Base-by-base conservation (phyloP, 2,797 vertebrate genomes). In the Leuciscus waleckii region DNA sequence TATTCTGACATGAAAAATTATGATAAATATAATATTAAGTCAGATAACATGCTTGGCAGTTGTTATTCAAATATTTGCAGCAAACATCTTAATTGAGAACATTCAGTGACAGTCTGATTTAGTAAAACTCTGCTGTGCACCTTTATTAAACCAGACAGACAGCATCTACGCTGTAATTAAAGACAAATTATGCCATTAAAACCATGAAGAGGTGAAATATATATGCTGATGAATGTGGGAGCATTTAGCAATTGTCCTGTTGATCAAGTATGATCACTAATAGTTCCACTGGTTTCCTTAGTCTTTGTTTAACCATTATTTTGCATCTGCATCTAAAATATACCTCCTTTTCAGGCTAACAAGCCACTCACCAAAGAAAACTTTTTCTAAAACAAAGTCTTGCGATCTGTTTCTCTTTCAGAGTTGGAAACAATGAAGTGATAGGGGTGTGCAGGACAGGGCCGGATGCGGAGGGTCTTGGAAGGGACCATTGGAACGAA, bases 351-450 rank as follows among this genome's bases (percentile, higher is more conserved):
- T 11, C 5, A 75, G 32, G 29, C 11, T 56, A 7, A 10, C 6
- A 26, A n/a, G 23, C 17, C 2, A 16, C 49, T 54, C 16, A 5
- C 29, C 5, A 56, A 7, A 37, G 32, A 35, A 39, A 23, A n/a
- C 1, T 2, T 21, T 54, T 70, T 61, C 9, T 43, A 58, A 13
- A 67, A 61, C 2, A 35, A 35, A 79, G 19, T 81, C 8, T 58
- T 14, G 5, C 13, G 19, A 37, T 49, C 8, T 32, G 5, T 79
- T 63, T 79, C 0, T 37, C 29, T 46, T 65, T 43, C 92, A 99
- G 98, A 89, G 98, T 99, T 32, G 97, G 98, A 88, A 98, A 98
- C 95, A 99, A 99, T 85, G 98, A 99, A 91, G 98, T 99, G 91
- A 99, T 99, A 16, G 98, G 98, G 0, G 96, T 99, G 1, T 99